These are phyloP conservation scores for Lepidiolamprologus cunningtoni DNA, from an alignment of 2,113 vertebrate genomes.

Conservation along the genomic window DNA sequence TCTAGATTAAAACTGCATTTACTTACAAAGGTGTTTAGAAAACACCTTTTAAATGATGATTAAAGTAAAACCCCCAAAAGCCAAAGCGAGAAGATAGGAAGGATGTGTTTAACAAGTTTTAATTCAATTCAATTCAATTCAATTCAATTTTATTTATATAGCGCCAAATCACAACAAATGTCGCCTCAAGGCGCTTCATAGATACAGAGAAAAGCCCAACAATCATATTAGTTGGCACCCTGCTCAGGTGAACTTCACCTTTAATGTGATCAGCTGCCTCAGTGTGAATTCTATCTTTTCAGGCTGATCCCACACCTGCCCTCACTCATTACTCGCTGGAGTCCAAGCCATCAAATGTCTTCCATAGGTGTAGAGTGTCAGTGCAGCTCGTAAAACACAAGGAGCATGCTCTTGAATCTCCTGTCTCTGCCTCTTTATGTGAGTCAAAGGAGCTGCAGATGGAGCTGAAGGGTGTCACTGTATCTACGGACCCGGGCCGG, in stretches of 20 bases:
- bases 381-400: background rate
- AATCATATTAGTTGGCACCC: background rate
- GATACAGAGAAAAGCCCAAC: too few species aligned
- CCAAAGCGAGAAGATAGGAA: background rate
- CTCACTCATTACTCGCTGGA: background rate
- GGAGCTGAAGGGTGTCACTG: constrained; percentile 36
- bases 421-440: background rate
- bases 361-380: background rate
- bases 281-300: constrained; percentile 40
- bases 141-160: too few species aligned
- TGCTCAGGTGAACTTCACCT: constrained; percentile 12
- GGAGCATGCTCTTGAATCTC: background rate
- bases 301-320: constrained; percentile 9
- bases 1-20: background rate
- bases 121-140: too few species aligned
- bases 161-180: too few species aligned
- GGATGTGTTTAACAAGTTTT: background rate
- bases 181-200: too few species aligned
- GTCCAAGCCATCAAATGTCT: background rate
- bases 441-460: background rate
- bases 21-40: background rate
- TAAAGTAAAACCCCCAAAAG: background rate
- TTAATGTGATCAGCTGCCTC: constrained; percentile 49
- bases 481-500: constrained; percentile 20
- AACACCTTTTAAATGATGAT: background rate